Base-by-base conservation (phyloP, 2,888 invertebrate species). In the Prenolepis imparis region DNA sequence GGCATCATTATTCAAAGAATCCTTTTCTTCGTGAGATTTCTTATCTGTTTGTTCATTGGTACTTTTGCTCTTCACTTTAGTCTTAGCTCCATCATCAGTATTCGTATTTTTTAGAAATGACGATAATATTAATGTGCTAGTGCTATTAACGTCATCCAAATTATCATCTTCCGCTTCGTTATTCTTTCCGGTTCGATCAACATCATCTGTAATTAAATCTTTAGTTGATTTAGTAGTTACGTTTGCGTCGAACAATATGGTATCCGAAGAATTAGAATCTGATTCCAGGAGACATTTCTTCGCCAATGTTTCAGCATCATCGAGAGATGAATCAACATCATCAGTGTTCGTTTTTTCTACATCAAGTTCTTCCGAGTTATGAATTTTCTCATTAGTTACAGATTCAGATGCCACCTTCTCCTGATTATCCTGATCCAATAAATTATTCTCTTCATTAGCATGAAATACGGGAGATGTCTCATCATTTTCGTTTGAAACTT, bases 221-320 rank as follows among this genome's bases (percentile, higher is more conserved):
- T 70, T 21, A 32, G n/a, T 57, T 57, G 0, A n/a, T 21, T 41
- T 57, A 41, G 48, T 52, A 52, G 24, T 5, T 12, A 70, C 1
- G 3, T 32, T 59, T 32, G 15, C 5, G 15, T 70, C 18, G 3
- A 18, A 3, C 8, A 15, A 24, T 39, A 28, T 21, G 12, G 15
- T n/a, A 21, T 57, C 55, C 3, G 21, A 75, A 4, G n/a, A 18
- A 11, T 78, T 59, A 24, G 72, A 72, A 36, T 80, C 78, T 5
- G 72, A 57, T 32, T 68, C 72, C 12, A 72, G 8, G 0, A 80
- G 18, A 59, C 18, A 4, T 44, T 80, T 18, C 18, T 80, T 80
- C 59, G 78, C 78, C 18, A 80, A 32, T 32, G 21, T 9, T 18
- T 80, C 72, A 24, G 70, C 44, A 2, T 72, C 72, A n/a, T 80